These are phyloP conservation scores for Oxyura jamaicensis DNA, from an alignment of 2,113 vertebrate genomes.

Conservation along the genomic window DNA sequence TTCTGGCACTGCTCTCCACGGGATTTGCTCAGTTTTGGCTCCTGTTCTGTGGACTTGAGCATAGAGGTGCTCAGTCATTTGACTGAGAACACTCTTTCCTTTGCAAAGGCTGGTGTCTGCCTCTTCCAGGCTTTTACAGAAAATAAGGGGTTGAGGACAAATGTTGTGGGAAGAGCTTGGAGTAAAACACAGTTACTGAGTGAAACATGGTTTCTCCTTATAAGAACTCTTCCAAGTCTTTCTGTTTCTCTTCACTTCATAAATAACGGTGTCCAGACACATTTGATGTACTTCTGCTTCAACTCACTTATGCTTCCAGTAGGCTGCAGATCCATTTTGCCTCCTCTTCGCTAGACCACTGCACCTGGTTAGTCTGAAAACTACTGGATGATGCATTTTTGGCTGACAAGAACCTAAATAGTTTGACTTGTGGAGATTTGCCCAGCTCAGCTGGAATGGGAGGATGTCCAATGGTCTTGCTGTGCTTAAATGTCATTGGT, in stretches of 20 bases:
- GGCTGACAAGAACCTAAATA: background rate
- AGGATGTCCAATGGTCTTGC: background rate
- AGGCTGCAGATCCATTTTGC: background rate
- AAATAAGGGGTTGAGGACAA: background rate
- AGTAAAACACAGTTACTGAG: background rate
- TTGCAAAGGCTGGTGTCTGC: background rate
- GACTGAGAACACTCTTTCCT: background rate
- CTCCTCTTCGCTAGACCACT: background rate
- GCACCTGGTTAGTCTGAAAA: background rate
- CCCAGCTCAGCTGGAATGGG: background rate
- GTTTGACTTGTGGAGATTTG: background rate
- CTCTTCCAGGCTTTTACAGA: background rate
- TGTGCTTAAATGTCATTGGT: background rate
- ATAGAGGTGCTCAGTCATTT: background rate
- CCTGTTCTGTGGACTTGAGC: background rate
- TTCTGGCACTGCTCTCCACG: background rate
- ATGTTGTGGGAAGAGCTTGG: background rate
- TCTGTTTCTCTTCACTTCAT: background rate
- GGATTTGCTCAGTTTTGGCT: background rate
- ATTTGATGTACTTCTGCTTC: background rate
- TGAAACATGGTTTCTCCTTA: background rate
- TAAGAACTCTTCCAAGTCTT: background rate
- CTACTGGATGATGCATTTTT: background rate
- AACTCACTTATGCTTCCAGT: background rate
- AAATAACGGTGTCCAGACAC: background rate